These are phyloP conservation scores for Clunio marinus DNA, from an alignment of 2,888 invertebrate species.

Conservation along the genomic window DNA sequence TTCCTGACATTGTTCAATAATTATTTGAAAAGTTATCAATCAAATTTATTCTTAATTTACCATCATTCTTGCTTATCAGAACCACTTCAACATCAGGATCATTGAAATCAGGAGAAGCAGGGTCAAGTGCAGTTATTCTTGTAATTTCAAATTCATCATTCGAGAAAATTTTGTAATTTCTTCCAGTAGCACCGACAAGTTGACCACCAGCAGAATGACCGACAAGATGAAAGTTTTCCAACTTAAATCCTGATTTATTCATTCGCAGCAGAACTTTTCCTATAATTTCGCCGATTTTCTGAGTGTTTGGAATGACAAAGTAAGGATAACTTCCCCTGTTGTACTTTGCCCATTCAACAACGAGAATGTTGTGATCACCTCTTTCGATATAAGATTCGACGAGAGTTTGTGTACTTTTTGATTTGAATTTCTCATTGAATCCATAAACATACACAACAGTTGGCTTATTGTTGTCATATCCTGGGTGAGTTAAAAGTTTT, in stretches of 20 bases:
- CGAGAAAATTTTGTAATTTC: background rate
- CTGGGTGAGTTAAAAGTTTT: no score
- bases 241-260: background rate
- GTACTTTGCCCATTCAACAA: background rate
- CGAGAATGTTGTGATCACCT: background rate
- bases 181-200: background rate
- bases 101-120: background rate
- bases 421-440: background rate
- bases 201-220: background rate
- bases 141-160: background rate
- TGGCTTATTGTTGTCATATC: no score
- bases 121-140: background rate
- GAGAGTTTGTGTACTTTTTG: background rate
- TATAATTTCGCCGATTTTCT: background rate
- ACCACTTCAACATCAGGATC: no score
- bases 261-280: background rate
- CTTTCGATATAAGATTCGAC: background rate
- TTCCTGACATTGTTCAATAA: no score
- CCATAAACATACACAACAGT: background rate
- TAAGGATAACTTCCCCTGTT: background rate
- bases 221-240: background rate
- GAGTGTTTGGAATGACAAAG: background rate
- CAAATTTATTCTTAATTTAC: no score
- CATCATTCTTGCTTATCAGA: conserved; percentile 17
- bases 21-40: no score